A percentile compares a stretch with the other conserved stretches of the same genome.
Evolutionary conservation across 2,113 vertebrate genomes (phyloP).

Genomic region (Labeo rohita): DNA sequence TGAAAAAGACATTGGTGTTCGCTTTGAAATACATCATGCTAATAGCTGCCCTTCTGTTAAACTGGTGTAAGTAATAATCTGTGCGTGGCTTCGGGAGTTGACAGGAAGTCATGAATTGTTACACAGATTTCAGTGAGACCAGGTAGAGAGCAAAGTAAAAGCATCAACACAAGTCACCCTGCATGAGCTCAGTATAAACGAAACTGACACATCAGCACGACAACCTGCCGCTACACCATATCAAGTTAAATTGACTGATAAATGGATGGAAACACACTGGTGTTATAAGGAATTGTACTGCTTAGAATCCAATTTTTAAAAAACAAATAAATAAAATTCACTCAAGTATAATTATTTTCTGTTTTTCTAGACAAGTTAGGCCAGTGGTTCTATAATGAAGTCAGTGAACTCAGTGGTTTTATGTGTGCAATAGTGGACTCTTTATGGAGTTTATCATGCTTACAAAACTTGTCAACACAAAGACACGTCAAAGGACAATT

Average conservation of each 20-base stretch:
- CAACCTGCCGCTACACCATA: slow-evolving; percentile 5
- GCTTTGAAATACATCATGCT: background rate
- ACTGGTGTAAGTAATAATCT: background rate
- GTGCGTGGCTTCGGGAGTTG: background rate
- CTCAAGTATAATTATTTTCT: background rate
- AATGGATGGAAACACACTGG: background rate
- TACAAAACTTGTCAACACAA: slow-evolving; percentile 45
- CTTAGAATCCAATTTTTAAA: background rate
- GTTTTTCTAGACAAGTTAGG: background rate
- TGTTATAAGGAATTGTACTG: background rate
- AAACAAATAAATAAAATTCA: background rate
- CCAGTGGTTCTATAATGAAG: background rate
- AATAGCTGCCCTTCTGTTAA: background rate
- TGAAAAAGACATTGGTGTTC: background rate
- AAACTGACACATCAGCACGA: background rate
- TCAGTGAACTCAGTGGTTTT: background rate
- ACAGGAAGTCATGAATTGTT: slow-evolving; percentile 23
- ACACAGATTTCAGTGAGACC: background rate
- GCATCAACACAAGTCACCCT: slow-evolving; percentile 23
- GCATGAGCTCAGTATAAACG: background rate
- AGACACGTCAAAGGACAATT: slow-evolving; percentile 12
- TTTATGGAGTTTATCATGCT: slow-evolving; percentile 31
- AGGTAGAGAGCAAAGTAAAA: slow-evolving; percentile 12
- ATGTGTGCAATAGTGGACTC: background rate
- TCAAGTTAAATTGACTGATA: background rate